These are phyloP conservation scores for Acrobasis suavella DNA, from an alignment of 2,888 invertebrate species.

Conservation along the genomic window DNA sequence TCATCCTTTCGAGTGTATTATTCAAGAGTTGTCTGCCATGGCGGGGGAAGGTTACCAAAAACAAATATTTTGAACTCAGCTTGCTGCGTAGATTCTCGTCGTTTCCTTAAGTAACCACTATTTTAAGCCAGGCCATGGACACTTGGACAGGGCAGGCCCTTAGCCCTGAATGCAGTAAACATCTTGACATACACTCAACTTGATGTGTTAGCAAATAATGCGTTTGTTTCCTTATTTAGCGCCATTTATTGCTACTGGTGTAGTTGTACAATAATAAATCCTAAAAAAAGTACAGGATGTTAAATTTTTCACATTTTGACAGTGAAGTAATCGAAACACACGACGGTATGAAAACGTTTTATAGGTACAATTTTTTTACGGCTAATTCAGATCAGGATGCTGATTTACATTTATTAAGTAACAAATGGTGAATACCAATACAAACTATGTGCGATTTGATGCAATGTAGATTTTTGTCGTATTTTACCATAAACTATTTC, in stretches of 20 bases:
- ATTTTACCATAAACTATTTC: too few relatives aligned
- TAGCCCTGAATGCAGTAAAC: conserved; percentile 22
- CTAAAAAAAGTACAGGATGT: too few relatives aligned
- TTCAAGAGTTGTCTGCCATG: not conserved
- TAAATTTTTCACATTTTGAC: too few relatives aligned
- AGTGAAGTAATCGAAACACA: too few relatives aligned
- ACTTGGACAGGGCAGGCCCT: conserved; percentile 1
- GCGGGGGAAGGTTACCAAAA: conserved; percentile 33
- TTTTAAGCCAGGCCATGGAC: not conserved
- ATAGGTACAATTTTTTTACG: too few relatives aligned
- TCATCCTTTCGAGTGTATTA: too few relatives aligned
- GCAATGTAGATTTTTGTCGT: too few relatives aligned
- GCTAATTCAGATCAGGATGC: too few relatives aligned
- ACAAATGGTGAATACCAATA: too few relatives aligned
- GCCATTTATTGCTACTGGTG: conserved; percentile 5
- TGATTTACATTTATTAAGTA: too few relatives aligned
- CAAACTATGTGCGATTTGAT: too few relatives aligned
- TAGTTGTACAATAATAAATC: not conserved
- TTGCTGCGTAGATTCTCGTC: conserved; percentile 37
- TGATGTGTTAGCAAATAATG: conserved; percentile 11
- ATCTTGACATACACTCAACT: conserved; percentile 2
- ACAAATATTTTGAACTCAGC: conserved; percentile 44
- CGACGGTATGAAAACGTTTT: too few relatives aligned
- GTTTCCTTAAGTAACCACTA: conserved; percentile 26
- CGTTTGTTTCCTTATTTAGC: conserved; percentile 11